Evolutionary conservation across 2,113 vertebrate species (phyloP), one percentile per base, ranked within the genome.

Genomic region (Lamprotornis superbus): DNA sequence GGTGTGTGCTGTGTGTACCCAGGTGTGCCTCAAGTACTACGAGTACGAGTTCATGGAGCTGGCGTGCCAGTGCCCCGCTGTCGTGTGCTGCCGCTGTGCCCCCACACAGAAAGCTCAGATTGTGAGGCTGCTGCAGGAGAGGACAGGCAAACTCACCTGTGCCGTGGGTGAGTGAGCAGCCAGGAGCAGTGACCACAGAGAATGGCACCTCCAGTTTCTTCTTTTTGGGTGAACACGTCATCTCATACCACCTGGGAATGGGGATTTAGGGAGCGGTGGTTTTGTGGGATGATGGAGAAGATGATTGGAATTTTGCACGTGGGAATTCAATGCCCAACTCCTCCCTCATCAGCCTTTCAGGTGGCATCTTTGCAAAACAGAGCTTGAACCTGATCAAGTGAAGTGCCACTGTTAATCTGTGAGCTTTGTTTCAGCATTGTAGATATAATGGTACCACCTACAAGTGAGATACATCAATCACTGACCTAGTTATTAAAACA

Each of bases 21-120:
- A 87, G 99, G 98, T 99, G 12, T 99, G 99, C 95, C 98, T 99
- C 79, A 99, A 99, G 95, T 99, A 99, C 97, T 99, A 99, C 0
- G 99, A 99, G 97, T 99, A 98, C 6, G 99, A 99, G 97, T 99
- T 99, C 96, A 99, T 99, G 99, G 99, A 99, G 97, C 97, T 99
- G 76, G 99, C 99, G 4, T 99, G 99, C 93, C 99, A 99, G 98
- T 99, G 99, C 96, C 99, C 99, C 0, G 99, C 99, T 0, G 99
- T 99, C 11, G 98, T 99, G 46, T 99, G 99, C 98, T 99, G 99
- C 89, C 98, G 99, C 74, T 99, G 99, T 0, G 98, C 99, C 4
- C 99, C 99, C 0, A 99, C 99, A 0, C 99, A 99, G 98, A 99
- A 99, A 83, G 99, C 99, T 7, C 99, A 99, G 98, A 99, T 99